A percentile compares a stretch with the other conserved stretches of the same genome.
phyloP scores from a whole-genome alignment of 2,888 invertebrate species.

The Diploptera punctata region DNA sequence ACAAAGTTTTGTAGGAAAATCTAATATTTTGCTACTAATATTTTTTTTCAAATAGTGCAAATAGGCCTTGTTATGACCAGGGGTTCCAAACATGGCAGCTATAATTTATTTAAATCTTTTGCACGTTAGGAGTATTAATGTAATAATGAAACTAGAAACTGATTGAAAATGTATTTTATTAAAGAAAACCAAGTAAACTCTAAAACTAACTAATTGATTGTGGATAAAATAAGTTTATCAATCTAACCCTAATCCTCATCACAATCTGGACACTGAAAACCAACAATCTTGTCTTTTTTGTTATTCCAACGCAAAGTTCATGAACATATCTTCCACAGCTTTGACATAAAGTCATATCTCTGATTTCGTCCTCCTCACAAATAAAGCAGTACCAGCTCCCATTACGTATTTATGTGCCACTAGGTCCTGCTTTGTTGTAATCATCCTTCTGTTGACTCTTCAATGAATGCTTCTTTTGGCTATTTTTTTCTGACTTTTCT shows the following conservation, averaged over 20 bases:
- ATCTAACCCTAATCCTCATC: not conserved
- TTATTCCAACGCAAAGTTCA: not conserved
- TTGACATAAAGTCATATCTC: not conserved
- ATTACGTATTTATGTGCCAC: not conserved
- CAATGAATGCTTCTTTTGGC: not conserved
- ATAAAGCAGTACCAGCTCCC: slow-evolving; percentile 19
- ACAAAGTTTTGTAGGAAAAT: too few species aligned
- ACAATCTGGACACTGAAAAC: not conserved
- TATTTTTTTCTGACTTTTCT: not conserved
- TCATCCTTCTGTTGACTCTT: slow-evolving; percentile 6
- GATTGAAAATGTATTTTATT: slow-evolving; percentile 10
- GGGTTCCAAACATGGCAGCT: not conserved
- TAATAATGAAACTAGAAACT: not conserved
- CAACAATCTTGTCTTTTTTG: not conserved
- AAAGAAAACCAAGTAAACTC: not conserved
- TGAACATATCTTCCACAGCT: not conserved
- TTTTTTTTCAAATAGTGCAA: not conserved
- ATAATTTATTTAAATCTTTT: not conserved
- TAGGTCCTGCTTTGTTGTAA: not conserved
- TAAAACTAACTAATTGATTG: not conserved
- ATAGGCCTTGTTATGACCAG: not conserved
- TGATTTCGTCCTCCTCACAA: not conserved
- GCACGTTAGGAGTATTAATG: not conserved
- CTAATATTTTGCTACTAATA: too few species aligned
- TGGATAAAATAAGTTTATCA: not conserved